phyloP scores from a whole-genome alignment of 2,797 vertebrate genomes.

The Tolypeutes matacus region DNA sequence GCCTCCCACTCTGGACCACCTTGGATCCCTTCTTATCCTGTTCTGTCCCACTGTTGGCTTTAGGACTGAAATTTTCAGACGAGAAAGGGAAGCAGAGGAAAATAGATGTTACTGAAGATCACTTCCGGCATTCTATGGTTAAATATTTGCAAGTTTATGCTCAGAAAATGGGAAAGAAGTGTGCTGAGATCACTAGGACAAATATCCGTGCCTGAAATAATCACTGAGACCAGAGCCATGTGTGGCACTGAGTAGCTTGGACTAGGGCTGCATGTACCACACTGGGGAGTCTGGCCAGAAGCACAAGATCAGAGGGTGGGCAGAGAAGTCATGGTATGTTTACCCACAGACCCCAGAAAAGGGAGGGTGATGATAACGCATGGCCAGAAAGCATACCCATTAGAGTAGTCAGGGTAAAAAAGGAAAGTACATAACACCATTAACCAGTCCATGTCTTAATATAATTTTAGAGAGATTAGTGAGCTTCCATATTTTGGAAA shows the following conservation, averaged over 20 bases:
- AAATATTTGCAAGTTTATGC: slow-evolving; percentile 51
- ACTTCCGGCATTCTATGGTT: slow-evolving; percentile 7
- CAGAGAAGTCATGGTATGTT: not conserved
- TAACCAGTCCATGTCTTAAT: slow-evolving; percentile 22
- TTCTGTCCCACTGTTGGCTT: not conserved
- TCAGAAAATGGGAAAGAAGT: not conserved
- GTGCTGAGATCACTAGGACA: not conserved
- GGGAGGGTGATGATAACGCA: not conserved
- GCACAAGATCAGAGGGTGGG: not conserved
- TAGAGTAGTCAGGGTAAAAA: not conserved
- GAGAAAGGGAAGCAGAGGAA: not conserved
- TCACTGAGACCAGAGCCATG: not conserved
- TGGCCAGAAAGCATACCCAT: not conserved
- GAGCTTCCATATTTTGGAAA: not conserved
- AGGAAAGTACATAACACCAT: slow-evolving; percentile 1
- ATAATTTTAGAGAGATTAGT: not conserved
- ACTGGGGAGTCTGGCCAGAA: not conserved
- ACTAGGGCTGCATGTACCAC: not conserved
- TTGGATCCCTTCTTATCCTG: not conserved
- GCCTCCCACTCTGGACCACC: not conserved
- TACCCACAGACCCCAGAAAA: not conserved
- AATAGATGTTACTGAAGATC: slow-evolving; percentile 35
- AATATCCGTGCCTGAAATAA: slow-evolving; percentile 26
- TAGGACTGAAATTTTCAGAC: slow-evolving; percentile 3
- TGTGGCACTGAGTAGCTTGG: not conserved